Conservation (phyloP, 2,113 vertebrate genomes). For the Bothrops jararaca region DNA sequence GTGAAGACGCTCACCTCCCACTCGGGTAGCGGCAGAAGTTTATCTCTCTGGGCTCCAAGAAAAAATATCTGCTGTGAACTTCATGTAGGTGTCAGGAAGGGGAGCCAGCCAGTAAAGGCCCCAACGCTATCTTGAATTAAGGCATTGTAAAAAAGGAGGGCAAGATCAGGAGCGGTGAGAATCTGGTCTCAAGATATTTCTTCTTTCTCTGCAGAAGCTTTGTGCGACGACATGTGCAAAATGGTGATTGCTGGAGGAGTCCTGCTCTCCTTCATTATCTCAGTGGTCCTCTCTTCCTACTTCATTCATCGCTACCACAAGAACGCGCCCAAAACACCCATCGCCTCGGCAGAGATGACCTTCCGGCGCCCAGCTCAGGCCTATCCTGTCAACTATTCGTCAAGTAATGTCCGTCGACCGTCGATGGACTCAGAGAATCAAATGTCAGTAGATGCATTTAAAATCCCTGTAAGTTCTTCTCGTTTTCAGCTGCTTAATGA, state of each 20-base stretch:
- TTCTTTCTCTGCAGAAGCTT: conserved; percentile 68
- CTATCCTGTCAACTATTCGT: conserved; percentile 94
- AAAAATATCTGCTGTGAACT: neutral
- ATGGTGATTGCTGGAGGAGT: conserved; percentile 86
- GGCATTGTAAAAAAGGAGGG: neutral
- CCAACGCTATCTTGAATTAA: neutral
- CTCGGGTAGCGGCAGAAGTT: too few species aligned
- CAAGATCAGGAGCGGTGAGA: neutral
- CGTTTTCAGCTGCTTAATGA: neutral
- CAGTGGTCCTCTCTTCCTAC: conserved; percentile 87
- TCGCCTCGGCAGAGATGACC: conserved; percentile 95
- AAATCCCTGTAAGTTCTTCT: conserved; percentile 86
- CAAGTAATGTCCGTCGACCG: conserved; percentile 83
- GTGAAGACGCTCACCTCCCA: too few species aligned
- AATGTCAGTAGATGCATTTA: conserved; percentile 88
- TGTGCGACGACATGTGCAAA: conserved; percentile 90
- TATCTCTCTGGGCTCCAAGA: too few species aligned
- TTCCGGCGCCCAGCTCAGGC: conserved; percentile 89
- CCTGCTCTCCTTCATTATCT: conserved; percentile 87
- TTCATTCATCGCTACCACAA: conserved; percentile 95
- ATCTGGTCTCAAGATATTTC: neutral
- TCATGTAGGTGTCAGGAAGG: neutral
- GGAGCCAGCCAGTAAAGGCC: neutral
- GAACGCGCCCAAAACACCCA: conserved; percentile 86
- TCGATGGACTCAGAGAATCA: conserved; percentile 94